Base-by-base conservation (phyloP, 2,888 invertebrate genomes). In the Caradrina clavipalpis region DNA sequence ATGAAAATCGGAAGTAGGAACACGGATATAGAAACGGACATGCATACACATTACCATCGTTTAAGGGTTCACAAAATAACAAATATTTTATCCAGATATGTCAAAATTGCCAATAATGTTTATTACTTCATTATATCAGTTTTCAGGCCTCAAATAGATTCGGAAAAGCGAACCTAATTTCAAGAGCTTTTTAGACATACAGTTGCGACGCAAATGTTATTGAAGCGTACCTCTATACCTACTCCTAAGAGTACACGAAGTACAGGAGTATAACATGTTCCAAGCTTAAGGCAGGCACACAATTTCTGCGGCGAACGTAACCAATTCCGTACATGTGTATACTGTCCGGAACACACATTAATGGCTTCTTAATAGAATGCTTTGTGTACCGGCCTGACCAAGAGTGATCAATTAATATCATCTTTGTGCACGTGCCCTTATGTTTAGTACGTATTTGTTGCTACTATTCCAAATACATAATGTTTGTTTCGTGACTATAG, bases 351-450 rank as follows among this genome's bases (percentile, higher is more conserved):
- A 84, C 80, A 76, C 62, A 77, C 71, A 57, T 82, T 76, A 74
- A 74, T 73, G 31, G 69, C 53, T 61, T 73, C 64, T 80, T 77
- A 78, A 78, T 84, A 77, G 72, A 76, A 69, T 72, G 83, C 79
- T 81, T 82, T 80, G 77, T 82, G 67, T 61, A 60, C 49, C 59
- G 69, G 63, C 70, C 63, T 63, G 26, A 62, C 22, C 45, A 62
- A 10, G 59, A 72, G 53, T 54, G 76, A 71, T 82, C 73, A 76
- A 84, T 79, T 84, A 79, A 84, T 79, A 84, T 42, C 65, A 62
- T 66, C 67, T 65, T 66, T 65, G 62, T 79, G 74, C 53, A 55
- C 53, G 5, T 21, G 11, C 21, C 54, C 15, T 55, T 55, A 45
- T 63, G n/a, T 62, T 63, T 35, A 55, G 22, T 57, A 17, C 10